Evolutionary conservation across 2,888 invertebrate species (phyloP).

Genomic region (Hanleya hanleyi): DNA sequence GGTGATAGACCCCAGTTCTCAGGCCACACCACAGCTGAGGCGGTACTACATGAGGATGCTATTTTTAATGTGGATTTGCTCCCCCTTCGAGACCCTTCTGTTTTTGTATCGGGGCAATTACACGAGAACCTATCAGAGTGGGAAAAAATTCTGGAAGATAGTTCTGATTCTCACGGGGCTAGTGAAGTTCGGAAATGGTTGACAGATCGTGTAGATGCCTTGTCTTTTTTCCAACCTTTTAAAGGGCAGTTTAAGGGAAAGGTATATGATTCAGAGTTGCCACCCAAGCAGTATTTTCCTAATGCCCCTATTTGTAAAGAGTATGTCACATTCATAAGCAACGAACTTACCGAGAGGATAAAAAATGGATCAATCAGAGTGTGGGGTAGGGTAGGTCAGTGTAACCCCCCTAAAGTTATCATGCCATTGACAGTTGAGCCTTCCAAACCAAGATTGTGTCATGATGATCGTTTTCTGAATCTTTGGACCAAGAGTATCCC

Average conservation of each 20-base stretch:
- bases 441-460: constrained; percentile 25
- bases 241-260: constrained; percentile 28
- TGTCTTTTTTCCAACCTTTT: constrained; percentile 20
- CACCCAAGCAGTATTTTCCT: not conserved
- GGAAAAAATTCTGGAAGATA: not conserved
- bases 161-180: not conserved
- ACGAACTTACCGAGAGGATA: constrained; percentile 10
- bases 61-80: not conserved
- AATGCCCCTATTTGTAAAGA: constrained; percentile 8
- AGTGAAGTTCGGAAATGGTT: constrained; percentile 11
- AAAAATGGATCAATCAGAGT: constrained; percentile 18
- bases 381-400: constrained; percentile 14
- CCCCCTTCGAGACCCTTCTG: not conserved
- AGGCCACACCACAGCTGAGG: not conserved
- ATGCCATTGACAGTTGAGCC: constrained; percentile 14
- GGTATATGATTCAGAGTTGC: constrained; percentile 4
- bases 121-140: not conserved
- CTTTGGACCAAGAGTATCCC: constrained; percentile 12
- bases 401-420: not conserved
- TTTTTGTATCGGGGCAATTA: not conserved
- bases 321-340: constrained; percentile 1
- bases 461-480: constrained; percentile 22
- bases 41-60: not conserved
- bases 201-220: constrained; percentile 19
- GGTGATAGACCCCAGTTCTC: not conserved